Base-by-base conservation (phyloP, 2,888 invertebrate species). In the Atrina japonica region DNA sequence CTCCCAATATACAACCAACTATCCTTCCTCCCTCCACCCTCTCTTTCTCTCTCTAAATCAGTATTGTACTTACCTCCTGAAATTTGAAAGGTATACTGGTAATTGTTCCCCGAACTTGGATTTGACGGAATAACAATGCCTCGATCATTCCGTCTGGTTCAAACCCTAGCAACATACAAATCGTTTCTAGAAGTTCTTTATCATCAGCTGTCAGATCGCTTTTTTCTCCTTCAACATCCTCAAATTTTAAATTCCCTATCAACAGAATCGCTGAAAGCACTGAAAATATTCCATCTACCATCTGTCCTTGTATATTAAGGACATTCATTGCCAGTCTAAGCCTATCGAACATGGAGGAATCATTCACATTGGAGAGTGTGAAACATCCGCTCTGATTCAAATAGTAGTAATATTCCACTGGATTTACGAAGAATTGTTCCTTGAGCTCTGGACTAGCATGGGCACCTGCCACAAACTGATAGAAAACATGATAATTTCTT, bases 401-500 rank as follows among this genome's bases (percentile, higher is more conserved):
- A 72, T 88, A 88, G 64, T 71, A 77, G 65, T 88, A 88, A 2
- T 80, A 78, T 30, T 85, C 74, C 47, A 82, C 65, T 9, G 83
- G 66, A 18, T 80, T 78, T 29, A 88, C 75, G 49, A 70, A 73
- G 67, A 83, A 86, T 63, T 80, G 78, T 58, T 83, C 80, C 55
- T 77, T 80, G 52, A 88, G 76, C 58, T 88, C 86, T 1, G 84
- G 81, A 27, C 75, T 72, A 0, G 79, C 77, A 53, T 82, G 74
- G 21, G 86, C 86, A 6, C 98, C 98, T n/a, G 96, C 95, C 3
- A 98, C 92, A 83, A 99, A 93, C 91, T 98, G 98, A 88, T 99
- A 99, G 91, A 99, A 98, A 1, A 99, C 97, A 88, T 98, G 97
- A 88, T 97, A 98, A 89, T 98, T 98, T 66, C 98, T 92, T 91